Evolutionary conservation across 1,140 invertebrate species (phyloP), one percentile per base, ranked within the genome.

Genomic region (Euwallacea fornicatus): DNA sequence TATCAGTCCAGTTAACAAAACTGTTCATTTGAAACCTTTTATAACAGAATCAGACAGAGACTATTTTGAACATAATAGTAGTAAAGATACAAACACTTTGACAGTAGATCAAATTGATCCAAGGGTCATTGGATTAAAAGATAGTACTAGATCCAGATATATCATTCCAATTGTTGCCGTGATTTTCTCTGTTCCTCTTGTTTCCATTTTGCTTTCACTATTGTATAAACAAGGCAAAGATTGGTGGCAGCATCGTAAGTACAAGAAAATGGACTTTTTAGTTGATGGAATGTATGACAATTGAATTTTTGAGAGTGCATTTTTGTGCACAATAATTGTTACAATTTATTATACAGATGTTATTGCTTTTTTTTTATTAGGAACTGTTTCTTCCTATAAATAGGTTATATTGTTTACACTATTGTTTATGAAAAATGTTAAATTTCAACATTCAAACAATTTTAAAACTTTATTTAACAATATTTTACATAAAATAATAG

Each of bases 241-340:
- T 78, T 90, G 89, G 78, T 91, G 90, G 90, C 86, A 89, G 73
- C 89, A 91, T 72, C 84, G 90, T 76, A 90, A 92, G 80, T 92
- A 92, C 76, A 85, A 88, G 72, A 83, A 90, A 77, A 91, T 92
- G 91, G 90, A 92, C 82, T 91, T 90, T 79, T 83, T 92, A 7
- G 88, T 92, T 72, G 90, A 92, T 81, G 91, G 90, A 73, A 91
- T 92, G 88, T 92, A 92, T 76, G 90, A 92, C 83, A 89, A 90
- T 76, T 90, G 82, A 75, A 33, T 33, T 33, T 4, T 33, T 33
- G 21, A 33, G 21, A 33, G 21, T 33, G 21, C 21, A 33, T 33
- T 33, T 33, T 33, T 33, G 1, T 33, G 21, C 21, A 33, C 21
- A 33, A 33, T 33, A 4, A 33, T 33, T 33, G 21, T 33, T 33